Evolutionary conservation across 2,888 invertebrate species (phyloP).

Genomic region (Hemithea aestivaria): DNA sequence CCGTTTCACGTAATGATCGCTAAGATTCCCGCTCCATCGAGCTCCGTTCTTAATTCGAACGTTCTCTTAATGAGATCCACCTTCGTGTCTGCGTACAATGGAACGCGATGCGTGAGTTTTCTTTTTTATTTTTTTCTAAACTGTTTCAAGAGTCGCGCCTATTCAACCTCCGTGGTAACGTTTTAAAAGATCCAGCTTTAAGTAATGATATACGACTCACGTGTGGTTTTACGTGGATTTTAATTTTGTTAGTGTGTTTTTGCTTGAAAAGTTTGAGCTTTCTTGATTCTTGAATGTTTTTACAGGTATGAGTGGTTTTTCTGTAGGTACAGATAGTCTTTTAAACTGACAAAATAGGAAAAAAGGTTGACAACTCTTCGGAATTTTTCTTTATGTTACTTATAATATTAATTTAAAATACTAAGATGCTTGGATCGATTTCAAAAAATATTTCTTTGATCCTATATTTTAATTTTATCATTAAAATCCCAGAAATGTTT

Average conservation of each 20-base stretch:
- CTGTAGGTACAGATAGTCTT: too few relatives aligned
- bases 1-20: slow-evolving; percentile 70
- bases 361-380: too few relatives aligned
- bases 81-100: slow-evolving; percentile 73
- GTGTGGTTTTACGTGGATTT: slow-evolving; percentile 17
- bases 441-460: too few relatives aligned
- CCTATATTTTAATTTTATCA: too few relatives aligned
- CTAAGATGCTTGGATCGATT: too few relatives aligned
- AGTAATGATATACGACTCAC: slow-evolving; percentile 62
- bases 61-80: slow-evolving; percentile 74
- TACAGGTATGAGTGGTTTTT: too few relatives aligned
- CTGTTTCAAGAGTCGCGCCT: slow-evolving; percentile 59
- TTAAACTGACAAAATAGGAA: too few relatives aligned
- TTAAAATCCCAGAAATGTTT: too few relatives aligned
- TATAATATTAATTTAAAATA: too few relatives aligned
- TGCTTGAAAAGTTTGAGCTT: slow-evolving; percentile 1
- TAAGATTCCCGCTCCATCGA: slow-evolving; percentile 72
- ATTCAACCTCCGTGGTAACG: slow-evolving; percentile 60
- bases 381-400: too few relatives aligned
- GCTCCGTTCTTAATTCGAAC: slow-evolving; percentile 67
- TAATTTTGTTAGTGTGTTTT: slow-evolving; percentile 15
- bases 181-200: slow-evolving; percentile 71
- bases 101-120: slow-evolving; percentile 66
- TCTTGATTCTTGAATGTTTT: slow-evolving; percentile 1
- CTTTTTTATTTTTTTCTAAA: slow-evolving; percentile 54